Conservation (phyloP, 1,140 invertebrate species). For the Tribolium castaneum region DNA sequence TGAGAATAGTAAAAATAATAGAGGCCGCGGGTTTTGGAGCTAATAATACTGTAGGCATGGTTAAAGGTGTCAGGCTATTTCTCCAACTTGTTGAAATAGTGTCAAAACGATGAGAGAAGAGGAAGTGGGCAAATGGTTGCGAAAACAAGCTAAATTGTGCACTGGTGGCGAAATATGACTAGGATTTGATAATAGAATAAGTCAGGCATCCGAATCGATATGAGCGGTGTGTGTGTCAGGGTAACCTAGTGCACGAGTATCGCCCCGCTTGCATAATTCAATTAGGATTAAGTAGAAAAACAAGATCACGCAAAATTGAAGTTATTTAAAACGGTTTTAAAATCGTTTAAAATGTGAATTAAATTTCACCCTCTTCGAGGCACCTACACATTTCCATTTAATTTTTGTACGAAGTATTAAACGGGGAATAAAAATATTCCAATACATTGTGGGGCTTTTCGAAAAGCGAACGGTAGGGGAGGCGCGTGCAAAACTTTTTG, state of each 20-base stretch:
- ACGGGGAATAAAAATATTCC: conserved; percentile 62
- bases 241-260: neutral
- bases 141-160: neutral
- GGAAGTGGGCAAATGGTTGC: conserved; percentile 7
- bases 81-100: conserved; percentile 21
- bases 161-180: no score
- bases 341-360: conserved; percentile 63
- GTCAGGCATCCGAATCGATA: neutral
- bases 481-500: conserved; percentile 65
- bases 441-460: conserved; percentile 57
- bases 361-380: conserved; percentile 59
- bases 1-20: neutral
- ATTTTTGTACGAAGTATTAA: conserved; percentile 62
- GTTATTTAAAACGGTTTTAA: conserved; percentile 60
- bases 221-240: neutral
- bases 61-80: neutral
- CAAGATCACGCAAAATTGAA: conserved; percentile 33
- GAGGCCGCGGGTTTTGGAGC: neutral
- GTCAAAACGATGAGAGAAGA: conserved; percentile 14
- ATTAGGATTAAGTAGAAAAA: conserved; percentile 29
- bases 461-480: conserved; percentile 51
- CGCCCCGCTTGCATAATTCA: conserved; percentile 4
- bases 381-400: conserved; percentile 60
- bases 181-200: no score
- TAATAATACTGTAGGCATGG: neutral